Evolutionary conservation across 2,113 vertebrate genomes (phyloP).

Genomic region (Nibea coibor): DNA sequence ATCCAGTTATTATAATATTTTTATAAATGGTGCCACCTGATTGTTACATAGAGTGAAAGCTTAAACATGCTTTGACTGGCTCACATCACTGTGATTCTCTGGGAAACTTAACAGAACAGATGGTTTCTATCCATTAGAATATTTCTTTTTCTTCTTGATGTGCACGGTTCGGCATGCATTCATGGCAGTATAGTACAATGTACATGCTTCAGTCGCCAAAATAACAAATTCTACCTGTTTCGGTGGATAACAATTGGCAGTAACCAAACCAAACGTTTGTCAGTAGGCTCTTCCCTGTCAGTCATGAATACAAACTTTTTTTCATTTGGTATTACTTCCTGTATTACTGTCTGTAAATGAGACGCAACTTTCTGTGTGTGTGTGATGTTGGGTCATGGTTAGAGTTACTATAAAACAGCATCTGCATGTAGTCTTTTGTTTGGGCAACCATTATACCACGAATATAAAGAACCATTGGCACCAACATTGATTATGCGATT

Average conservation of each 20-base stretch:
- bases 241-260: background rate
- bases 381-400: background rate
- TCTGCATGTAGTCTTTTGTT: constrained; percentile 5
- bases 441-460: constrained; percentile 15
- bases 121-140: background rate
- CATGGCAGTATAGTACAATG: constrained; percentile 23
- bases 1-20: background rate
- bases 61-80: constrained; percentile 24
- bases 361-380: constrained; percentile 9
- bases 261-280: background rate
- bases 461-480: constrained; percentile 4
- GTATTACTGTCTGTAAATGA: background rate
- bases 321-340: constrained; percentile 31
- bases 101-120: background rate
- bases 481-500: background rate
- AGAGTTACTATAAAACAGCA: background rate
- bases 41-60: background rate
- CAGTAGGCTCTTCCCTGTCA: background rate
- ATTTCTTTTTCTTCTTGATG: constrained; percentile 9
- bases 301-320: background rate
- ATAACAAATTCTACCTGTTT: background rate
- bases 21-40: constrained; percentile 10
- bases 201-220: constrained; percentile 32
- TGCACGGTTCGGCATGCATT: constrained; percentile 40
- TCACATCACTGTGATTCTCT: background rate